Base-by-base conservation (phyloP, 2,113 vertebrate genomes). In the Felis catus region DNA sequence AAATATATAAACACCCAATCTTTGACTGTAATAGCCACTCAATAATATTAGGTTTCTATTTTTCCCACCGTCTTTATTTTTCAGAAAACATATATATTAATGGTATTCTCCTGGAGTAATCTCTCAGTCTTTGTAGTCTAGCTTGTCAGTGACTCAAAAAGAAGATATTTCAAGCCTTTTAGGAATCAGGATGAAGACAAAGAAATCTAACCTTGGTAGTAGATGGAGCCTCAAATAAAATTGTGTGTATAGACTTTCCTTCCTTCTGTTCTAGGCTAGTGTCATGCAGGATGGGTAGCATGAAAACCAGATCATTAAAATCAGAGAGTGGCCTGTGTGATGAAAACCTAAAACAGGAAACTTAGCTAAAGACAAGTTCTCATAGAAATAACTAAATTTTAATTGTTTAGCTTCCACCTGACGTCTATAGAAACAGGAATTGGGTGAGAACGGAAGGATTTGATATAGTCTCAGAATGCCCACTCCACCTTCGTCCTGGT, bases 81-180 rank as follows among this genome's bases (percentile, higher is more conserved):
- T 89, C 83, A 89, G 31, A 82, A 79, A 86, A 81, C 58, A 33
- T 89, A 31, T 55, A 76, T 88, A 93, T 79, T 87, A 80, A 81
- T 74, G 10, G 5, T 5, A 91, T 10, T 70, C 3, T 41, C 2
- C 23, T 82, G n/a, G 7, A 96, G 9, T 51, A 84, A 90, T 65
- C 94, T 95, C 27, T 92, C 31, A 65, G 29, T 36, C 51, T 96
- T 73, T 86, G 18, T 89, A 58, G 25, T 81, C 14, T n/a, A 90
- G 74, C 11, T 33, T 87, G 0, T 82, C 95, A 83, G 48, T 51
- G 29, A 65, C 33, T 84, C 71, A 90, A 66, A 92, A 92, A 13
- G 63, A 31, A 86, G 33, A 41, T 10, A 39, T 39, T 97, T 71
- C 15, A 89, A 53, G 18, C 11, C 3, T 39, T 29, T 45, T 80